Percentiles rank a stretch among this genome's conserved stretches.
Conservation (phyloP, 2,113 vertebrate genomes). For the Holacanthus passer region DNA sequence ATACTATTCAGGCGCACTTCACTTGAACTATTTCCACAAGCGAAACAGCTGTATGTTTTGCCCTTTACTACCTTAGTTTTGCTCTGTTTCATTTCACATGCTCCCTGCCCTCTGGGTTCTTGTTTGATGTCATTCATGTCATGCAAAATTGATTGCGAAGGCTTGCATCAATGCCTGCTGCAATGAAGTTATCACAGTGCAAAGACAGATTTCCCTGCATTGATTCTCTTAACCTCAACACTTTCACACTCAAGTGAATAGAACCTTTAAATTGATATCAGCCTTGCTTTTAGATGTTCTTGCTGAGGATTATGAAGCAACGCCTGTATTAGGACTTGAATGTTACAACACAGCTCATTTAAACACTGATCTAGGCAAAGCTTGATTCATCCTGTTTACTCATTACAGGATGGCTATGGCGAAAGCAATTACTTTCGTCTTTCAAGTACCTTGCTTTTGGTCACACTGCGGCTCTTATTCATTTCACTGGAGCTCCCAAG, state of each 20-base stretch:
- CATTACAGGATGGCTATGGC: conserved; percentile 72
- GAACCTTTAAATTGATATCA: conserved; percentile 33
- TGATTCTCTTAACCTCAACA: conserved; percentile 20
- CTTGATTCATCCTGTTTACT: conserved; percentile 76
- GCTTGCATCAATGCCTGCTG: conserved; percentile 41
- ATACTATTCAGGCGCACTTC: conserved; percentile 44
- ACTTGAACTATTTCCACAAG: conserved; percentile 55
- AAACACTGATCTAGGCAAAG: conserved; percentile 45
- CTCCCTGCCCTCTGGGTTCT: conserved; percentile 58
- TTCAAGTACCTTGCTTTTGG: conserved; percentile 71
- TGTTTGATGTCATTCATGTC: conserved; percentile 65
- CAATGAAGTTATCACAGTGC: conserved; percentile 51
- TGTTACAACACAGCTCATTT: conserved; percentile 52
- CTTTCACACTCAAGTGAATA: conserved; percentile 26
- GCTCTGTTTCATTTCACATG: conserved; percentile 58
- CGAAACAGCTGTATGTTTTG: conserved; percentile 58
- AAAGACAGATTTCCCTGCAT: conserved; percentile 45
- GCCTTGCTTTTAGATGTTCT: conserved; percentile 35
- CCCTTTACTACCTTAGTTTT: conserved; percentile 59
- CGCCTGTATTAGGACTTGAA: conserved; percentile 32
- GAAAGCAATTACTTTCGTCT: conserved; percentile 74
- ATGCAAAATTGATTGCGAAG: conserved; percentile 70
- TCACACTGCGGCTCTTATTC: conserved; percentile 62
- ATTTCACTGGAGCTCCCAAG: conserved; percentile 59
- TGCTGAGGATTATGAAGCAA: conserved; percentile 42